Base-by-base conservation (phyloP, 2,797 vertebrate species). In the Miichthys miiuy region DNA sequence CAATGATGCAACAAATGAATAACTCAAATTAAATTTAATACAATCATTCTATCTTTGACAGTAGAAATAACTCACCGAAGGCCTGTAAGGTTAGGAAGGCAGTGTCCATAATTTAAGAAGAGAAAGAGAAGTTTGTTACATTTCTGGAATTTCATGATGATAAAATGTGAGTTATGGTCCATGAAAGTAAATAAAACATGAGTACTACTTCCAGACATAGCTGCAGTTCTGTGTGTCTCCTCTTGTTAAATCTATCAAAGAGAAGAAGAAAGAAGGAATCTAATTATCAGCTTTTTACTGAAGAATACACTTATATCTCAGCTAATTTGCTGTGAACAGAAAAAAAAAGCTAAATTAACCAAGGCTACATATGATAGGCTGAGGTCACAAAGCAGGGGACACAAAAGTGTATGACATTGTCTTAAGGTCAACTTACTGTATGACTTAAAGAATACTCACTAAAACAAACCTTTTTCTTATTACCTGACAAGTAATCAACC, bases 141-240 rank as follows among this genome's bases (percentile, higher is more conserved):
- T 12, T 52, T 18, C 5, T 48, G 0, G 5, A 51, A 78, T 72
- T 30, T 77, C 5, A 42, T 1, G 34, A 17, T 1, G 10, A 0
- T 1, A 21, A 6, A n/a, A 67, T 27, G 1, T 44, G 1, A 68
- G 21, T 75, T 44, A 44, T 75, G 2, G 0, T 44, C 55, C 7
- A 41, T 48, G 25, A 17, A 41, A 18, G 0, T 50, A 17, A 62
- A 60, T 58, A 1, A 62, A 6, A 57, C 12, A n/a, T 42, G 9
- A 41, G 2, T 79, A 88, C 93, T 91, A 23, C 86, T 65, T 94
- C n/a, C 91, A 90, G 93, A 93, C 94, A 95, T 95, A 77, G 20
- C 86, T 71, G 77, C 52, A 76, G 55, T 65, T 87, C 7, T 66
- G 8, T 73, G 48, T 87, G 30, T 81, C 27, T 61, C 25, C 17